Evolutionary conservation across 2,113 vertebrate genomes (phyloP).

Genomic region (Oryzias melastigma): DNA sequence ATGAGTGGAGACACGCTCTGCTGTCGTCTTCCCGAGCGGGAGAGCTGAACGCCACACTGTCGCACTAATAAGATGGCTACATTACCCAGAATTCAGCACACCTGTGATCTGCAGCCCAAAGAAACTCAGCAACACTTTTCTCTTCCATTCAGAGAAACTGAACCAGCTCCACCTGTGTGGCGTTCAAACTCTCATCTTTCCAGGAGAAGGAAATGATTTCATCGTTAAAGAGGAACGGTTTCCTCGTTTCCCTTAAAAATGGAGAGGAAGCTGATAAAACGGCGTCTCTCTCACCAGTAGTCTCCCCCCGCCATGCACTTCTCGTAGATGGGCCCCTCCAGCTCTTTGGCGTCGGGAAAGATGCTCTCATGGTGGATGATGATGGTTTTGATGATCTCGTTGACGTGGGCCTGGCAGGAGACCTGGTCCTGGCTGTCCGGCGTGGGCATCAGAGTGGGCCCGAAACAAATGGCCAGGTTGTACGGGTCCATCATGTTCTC

Average conservation of each 20-base stretch:
- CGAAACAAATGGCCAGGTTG: slow-evolving; percentile 98
- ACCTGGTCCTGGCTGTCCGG: slow-evolving; percentile 96
- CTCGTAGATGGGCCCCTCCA: slow-evolving; percentile 95
- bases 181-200: slow-evolving; percentile 6
- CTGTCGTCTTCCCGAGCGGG: slow-evolving; percentile 25
- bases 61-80: slow-evolving; percentile 23
- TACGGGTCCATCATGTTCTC: slow-evolving; percentile 99
- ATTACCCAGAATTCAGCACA: not conserved
- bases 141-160: slow-evolving; percentile 13
- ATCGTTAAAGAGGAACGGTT: slow-evolving; percentile 2
- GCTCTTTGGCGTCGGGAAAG: slow-evolving; percentile 94
- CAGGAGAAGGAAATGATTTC: slow-evolving; percentile 26
- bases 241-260: slow-evolving; percentile 8
- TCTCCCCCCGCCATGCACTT: slow-evolving; percentile 98
- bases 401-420: slow-evolving; percentile 97
- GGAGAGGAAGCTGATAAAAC: not conserved
- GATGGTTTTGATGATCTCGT: slow-evolving; percentile 97
- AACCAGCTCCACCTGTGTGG: slow-evolving; percentile 1
- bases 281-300: slow-evolving; percentile 85
- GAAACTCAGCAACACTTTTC: slow-evolving; percentile 20
- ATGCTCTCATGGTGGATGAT: slow-evolving; percentile 97
- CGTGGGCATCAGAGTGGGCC: slow-evolving; percentile 96
- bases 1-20: slow-evolving; percentile 7
- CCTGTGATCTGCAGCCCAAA: slow-evolving; percentile 14
- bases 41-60: slow-evolving; percentile 32